Evolutionary conservation across 2,888 invertebrate genomes (phyloP).

Genomic region (Malthinus seriepunctatus): DNA sequence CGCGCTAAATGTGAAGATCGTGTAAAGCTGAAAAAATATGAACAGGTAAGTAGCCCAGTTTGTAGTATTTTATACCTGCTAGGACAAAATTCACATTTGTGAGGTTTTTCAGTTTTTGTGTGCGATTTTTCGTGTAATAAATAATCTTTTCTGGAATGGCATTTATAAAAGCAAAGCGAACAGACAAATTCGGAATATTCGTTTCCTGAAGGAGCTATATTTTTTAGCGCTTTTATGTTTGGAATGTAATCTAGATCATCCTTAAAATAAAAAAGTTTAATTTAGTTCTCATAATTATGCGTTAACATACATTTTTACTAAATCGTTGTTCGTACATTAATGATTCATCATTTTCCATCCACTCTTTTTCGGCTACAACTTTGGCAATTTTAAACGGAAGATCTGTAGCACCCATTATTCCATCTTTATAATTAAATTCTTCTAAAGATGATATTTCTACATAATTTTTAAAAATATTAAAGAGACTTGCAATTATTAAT

Average conservation of each 20-base stretch:
- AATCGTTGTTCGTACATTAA: constrained; percentile 15
- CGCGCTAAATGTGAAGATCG: constrained; percentile 71
- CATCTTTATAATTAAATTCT: constrained; percentile 2
- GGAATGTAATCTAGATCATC: constrained; percentile 7
- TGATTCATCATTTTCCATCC: constrained; percentile 17
- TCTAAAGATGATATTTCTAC: neutral
- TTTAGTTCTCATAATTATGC: neutral
- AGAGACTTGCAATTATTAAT: too few relatives aligned
- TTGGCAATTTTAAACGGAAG: constrained; percentile 16
- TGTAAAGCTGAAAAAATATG: constrained; percentile 59
- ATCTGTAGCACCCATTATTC: neutral
- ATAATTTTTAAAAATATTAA: too few relatives aligned
- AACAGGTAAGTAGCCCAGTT: too few relatives aligned
- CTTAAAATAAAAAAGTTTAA: constrained; percentile 3
- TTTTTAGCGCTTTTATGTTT: neutral
- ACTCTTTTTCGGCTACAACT: constrained; percentile 10
- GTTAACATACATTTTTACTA: constrained; percentile 15
- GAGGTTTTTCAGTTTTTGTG: constrained; percentile 21
- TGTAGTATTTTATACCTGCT: too few relatives aligned
- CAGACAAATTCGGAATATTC: constrained; percentile 16
- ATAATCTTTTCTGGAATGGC: constrained; percentile 21
- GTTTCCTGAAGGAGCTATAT: neutral
- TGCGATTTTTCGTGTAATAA: constrained; percentile 22
- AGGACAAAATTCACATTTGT: constrained; percentile 46
- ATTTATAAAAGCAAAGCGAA: constrained; percentile 20